Conservation (phyloP, 2,888 invertebrate genomes). For the Hanleya hanleyi region DNA sequence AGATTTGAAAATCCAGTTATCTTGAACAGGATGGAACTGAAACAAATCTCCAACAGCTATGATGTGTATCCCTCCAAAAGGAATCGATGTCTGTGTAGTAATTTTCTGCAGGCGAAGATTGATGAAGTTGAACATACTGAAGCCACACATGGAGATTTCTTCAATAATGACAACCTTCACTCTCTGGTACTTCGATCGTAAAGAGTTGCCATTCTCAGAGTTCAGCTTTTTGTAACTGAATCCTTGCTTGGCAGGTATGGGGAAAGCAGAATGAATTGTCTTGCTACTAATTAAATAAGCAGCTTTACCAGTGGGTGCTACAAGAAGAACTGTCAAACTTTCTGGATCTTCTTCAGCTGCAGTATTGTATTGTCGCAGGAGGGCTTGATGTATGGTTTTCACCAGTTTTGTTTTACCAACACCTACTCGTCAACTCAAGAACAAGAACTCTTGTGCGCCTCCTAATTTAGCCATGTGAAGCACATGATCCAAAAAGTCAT, state of each 20-base stretch:
- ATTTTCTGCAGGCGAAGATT: not conserved
- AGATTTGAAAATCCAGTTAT: no score
- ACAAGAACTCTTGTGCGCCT: not conserved
- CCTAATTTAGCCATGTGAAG: not conserved
- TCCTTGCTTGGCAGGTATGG: not conserved
- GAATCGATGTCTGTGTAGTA: not conserved
- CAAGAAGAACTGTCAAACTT: not conserved
- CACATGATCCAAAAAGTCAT: not conserved
- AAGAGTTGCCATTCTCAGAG: not conserved
- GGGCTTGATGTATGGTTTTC: not conserved
- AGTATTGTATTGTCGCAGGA: not conserved
- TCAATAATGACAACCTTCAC: not conserved
- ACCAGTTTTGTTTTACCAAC: not conserved
- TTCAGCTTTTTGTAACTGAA: not conserved
- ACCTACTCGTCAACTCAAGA: not conserved
- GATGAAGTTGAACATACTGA: not conserved
- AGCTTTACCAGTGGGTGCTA: not conserved
- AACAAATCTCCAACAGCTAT: not conserved
- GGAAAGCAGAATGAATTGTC: not conserved
- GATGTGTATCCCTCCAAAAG: not conserved
- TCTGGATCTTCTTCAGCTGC: not conserved
- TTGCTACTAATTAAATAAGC: not conserved
- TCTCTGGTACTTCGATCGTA: not conserved
- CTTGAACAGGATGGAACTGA: not conserved
- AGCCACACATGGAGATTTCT: not conserved